Evolutionary conservation across 2,888 invertebrate genomes (phyloP).

Genomic region (Linnaemya tessellans): DNA sequence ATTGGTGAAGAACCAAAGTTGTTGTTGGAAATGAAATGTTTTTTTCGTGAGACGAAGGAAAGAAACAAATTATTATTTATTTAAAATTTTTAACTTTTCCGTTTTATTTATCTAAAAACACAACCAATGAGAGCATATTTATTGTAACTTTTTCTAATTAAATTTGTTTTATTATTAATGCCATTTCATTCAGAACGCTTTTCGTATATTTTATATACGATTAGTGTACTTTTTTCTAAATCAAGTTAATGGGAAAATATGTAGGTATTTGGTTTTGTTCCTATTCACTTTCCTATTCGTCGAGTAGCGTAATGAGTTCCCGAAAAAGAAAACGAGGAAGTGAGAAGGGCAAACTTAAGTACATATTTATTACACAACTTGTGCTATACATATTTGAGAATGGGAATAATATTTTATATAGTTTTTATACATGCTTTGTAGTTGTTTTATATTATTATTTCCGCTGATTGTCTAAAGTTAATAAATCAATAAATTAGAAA

Average conservation of each 20-base stretch:
- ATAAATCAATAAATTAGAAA: conserved; percentile 56
- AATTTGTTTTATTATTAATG: conserved; percentile 35
- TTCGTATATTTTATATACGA: conserved; percentile 59
- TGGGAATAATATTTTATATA: conserved; percentile 24
- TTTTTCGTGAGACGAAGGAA: conserved; percentile 1
- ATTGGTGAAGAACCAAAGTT: conserved; percentile 9
- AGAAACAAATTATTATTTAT: conserved; percentile 26
- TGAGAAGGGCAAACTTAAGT: neutral
- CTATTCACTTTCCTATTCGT: conserved; percentile 11
- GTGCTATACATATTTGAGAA: conserved; percentile 32
- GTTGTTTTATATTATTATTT: conserved; percentile 68
- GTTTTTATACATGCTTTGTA: conserved; percentile 47
- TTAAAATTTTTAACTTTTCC: conserved; percentile 61
- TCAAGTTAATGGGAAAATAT: conserved; percentile 31
- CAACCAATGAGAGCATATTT: conserved; percentile 83
- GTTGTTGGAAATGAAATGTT: neutral
- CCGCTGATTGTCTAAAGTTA: conserved; percentile 72
- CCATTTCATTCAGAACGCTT: conserved; percentile 54
- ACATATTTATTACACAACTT: conserved; percentile 17
- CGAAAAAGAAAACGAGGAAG: conserved; percentile 3
- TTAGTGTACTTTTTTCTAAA: conserved; percentile 29
- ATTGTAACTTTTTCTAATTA: conserved; percentile 72
- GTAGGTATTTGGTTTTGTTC: neutral
- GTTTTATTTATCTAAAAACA: conserved; percentile 81
- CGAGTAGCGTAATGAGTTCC: conserved; percentile 45